Evolutionary conservation across 2,888 invertebrate genomes (phyloP).

Genomic region (Eupithecia subumbrata): DNA sequence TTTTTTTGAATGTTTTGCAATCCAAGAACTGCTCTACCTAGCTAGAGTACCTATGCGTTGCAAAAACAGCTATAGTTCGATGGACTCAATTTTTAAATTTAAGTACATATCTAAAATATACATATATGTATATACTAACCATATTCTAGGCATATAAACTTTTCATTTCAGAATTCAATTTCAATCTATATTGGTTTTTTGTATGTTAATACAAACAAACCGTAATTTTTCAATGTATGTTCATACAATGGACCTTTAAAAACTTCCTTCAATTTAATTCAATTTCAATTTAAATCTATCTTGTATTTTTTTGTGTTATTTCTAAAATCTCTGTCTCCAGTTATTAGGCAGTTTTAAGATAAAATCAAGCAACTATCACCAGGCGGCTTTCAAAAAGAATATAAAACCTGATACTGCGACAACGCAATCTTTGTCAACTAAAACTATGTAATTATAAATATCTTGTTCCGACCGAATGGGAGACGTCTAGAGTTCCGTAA

Average conservation of each 20-base stretch:
- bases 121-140: too few relatives aligned
- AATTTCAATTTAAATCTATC: too few relatives aligned
- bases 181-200: not conserved
- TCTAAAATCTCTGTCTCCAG: not conserved
- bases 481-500: not conserved
- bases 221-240: too few relatives aligned
- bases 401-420: constrained; percentile 7
- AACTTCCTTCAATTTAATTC: too few relatives aligned
- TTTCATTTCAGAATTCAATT: not conserved
- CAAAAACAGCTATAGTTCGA: not conserved
- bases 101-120: too few relatives aligned
- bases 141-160: too few relatives aligned
- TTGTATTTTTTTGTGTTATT: not conserved
- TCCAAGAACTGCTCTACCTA: not conserved
- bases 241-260: too few relatives aligned
- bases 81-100: not conserved
- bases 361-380: not conserved
- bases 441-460: constrained; percentile 12
- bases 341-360: not conserved
- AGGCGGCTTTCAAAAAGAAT: not conserved
- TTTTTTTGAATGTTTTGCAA: not conserved
- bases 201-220: not conserved
- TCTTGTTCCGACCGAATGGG: not conserved
- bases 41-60: too few relatives aligned
- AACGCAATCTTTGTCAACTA: constrained; percentile 8